These are phyloP conservation scores for Aleadryas rufinucha DNA, from an alignment of 2,113 vertebrate species.

Conservation along the genomic window DNA sequence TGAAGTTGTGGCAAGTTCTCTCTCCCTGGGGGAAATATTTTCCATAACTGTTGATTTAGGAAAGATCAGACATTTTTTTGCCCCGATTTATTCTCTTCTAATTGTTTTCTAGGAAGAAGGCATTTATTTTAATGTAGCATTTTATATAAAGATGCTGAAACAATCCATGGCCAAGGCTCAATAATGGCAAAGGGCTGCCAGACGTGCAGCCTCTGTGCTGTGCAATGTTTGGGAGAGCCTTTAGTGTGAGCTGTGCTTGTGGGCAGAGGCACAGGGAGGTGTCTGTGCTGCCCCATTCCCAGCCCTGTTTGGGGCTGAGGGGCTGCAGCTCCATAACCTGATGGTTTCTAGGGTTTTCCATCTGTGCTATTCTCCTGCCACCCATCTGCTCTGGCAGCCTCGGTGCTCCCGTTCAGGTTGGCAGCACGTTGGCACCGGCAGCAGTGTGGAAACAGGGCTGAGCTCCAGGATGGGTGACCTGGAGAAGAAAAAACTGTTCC, in stretches of 20 bases:
- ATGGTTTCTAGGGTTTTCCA: not conserved
- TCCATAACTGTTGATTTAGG: not conserved
- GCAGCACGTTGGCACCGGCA: rapidly evolving
- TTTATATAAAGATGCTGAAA: not conserved
- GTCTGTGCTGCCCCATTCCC: rapidly evolving
- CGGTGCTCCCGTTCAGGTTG: rapidly evolving
- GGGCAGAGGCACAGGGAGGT: not conserved
- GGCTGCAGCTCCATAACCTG: not conserved
- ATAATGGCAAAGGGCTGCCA: not conserved
- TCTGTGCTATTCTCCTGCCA: not conserved
- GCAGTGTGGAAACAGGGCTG: rapidly evolving
- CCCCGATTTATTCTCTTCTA: not conserved
- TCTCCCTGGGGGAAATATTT: not conserved
- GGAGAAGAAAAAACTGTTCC: not conserved
- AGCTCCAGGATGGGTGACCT: too few relatives aligned
- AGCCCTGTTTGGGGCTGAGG: rapidly evolving
- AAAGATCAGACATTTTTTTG: not conserved
- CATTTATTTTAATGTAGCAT: not conserved
- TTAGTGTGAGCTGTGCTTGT: rapidly evolving
- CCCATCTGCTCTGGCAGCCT: not conserved
- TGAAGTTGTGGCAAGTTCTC: not conserved
- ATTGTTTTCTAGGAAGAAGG: not conserved
- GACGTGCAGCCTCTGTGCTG: not conserved
- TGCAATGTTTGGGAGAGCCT: not conserved
- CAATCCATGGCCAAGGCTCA: not conserved